Base-by-base conservation (phyloP, 2,888 invertebrate species). In the Callosobruchus maculatus region DNA sequence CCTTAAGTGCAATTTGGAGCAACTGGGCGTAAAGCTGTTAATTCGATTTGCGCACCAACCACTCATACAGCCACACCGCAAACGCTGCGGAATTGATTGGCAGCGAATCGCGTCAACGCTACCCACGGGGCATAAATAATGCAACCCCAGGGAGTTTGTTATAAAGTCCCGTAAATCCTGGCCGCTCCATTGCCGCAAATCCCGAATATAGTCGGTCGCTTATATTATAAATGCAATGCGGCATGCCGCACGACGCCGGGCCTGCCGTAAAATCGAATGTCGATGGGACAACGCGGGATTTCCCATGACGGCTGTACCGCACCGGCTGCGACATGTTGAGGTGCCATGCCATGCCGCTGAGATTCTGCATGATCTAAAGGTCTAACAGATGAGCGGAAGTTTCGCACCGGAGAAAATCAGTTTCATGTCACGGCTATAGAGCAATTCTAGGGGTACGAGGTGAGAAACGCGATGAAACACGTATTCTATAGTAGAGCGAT, bases 71-170 rank as follows among this genome's bases (percentile, higher is more conserved):
- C 18, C 49, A 13, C 13, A 49, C 18, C 13, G 49, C 49, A n/a
- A 49, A 49, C 49, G 49, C 49, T 1, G 49, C 13, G 13, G 49
- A n/a, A 85, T 85, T 85, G 85, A 86, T 86, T 86, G 86, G 85
- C 85, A 83, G 81, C 79, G 84, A 84, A 85, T 85, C 85, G 85
- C 85, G 85, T 85, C 85, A 85, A 85, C 84, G 82, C 80, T 81
- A 81, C 82, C 82, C 85, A 79, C 77, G 85, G 85, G 84, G 83
- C 85, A 85, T 86, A 85, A 85, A 85, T 86, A 86, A 86, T 85
- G 85, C 84, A 85, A 81, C 85, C 83, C 81, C 72, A 72, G 82
- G 82, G 84, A 81, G 81, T 83, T 82, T 82, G 84, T 83, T 84
- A 84, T 84, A 83, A 82, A 83, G 81, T 83, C 81, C 80, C 80